A percentile compares a stretch with the other conserved stretches of the same genome.
Evolutionary conservation across 2,113 vertebrate species (phyloP).

Genomic region (Xenopus tropicalis): UCB_Xtro_10.0 CM004447.2:13602501-13603000

Average conservation of each 20-base stretch:
- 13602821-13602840: not conserved
- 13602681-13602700: conserved; percentile 89
- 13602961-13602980: too few species aligned
- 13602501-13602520: too few species aligned
- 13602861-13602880: not conserved
- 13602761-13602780: conserved; percentile 87
- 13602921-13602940: too few species aligned
- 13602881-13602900: not conserved
- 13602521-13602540: too few species aligned
- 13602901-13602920: too few species aligned
- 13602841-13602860: not conserved
- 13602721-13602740: conserved; percentile 90
- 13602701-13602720: conserved; percentile 98
- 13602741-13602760: conserved; percentile 85
- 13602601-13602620: too few species aligned
- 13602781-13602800: conserved; percentile 89
- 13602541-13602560: too few species aligned
- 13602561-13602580: too few species aligned
- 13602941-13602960: too few species aligned
- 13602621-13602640: conserved; percentile 85
- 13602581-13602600: too few species aligned
- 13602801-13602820: conserved; percentile 80
- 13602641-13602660: conserved; percentile 84
- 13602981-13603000: too few species aligned
- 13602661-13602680: conserved; percentile 80